Base-by-base conservation (phyloP, 2,113 vertebrate species). In the Strigops habroptila region DNA sequence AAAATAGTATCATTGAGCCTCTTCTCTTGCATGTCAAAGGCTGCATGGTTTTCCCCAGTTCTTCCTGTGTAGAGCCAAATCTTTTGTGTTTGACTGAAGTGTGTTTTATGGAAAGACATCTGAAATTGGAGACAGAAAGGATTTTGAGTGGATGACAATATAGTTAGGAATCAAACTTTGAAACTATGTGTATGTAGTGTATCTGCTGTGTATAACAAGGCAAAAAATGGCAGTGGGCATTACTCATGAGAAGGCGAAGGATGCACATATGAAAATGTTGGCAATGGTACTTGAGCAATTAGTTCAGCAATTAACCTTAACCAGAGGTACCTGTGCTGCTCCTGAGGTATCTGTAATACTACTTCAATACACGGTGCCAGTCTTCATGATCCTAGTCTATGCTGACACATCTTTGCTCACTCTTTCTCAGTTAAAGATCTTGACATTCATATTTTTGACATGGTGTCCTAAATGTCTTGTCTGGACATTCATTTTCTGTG, bases 311-410 rank as follows among this genome's bases (percentile, higher is more conserved):
- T 93, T 67, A 64, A 48, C 27, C 12, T 30, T 74, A 67, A 48
- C 44, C 17, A 52, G 4, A 60, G 51, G 65, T 63, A 55, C 25
- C 41, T 77, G 57, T 35, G 83, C 49, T 84, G 65, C 41, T 82
- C 41, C 52, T 9, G 35, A 27, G 69, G 49, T 79, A 23, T 52
- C 59, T 64, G 39, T 64, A 63, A 81, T 39, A 44, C 23, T 39
- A 10, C 1, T 5, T 2, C 0, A 3, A 17, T 46, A 11, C 8
- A 2, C 75, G 25, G 33, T 12, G 13, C 62, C 3, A 7, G 18
- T 37, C 39, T 68, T 52, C 13, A 3, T 60, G 19, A 2, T 23
- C 9, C 10, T 2, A 12, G 18, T n/a, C 41, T 62, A 10, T 18
- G 0, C 7, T 48, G 30, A 68, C 43, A 15, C 25, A 9, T 57